phyloP scores from a whole-genome alignment of 2,888 invertebrate genomes.

The Troglohyphantes excavatus region DNA sequence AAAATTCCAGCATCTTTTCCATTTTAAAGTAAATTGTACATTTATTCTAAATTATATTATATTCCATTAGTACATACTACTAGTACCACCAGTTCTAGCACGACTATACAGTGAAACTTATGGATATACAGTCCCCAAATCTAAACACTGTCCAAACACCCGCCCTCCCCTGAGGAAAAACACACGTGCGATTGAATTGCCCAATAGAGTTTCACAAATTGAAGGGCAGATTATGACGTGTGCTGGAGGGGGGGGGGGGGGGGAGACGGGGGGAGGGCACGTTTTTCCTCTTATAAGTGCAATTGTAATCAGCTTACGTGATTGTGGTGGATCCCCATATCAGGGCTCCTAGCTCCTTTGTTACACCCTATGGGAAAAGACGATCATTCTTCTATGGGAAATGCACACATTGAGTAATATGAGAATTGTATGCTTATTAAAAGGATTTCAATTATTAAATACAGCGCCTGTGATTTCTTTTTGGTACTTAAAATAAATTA shows the following conservation, averaged over 20 bases:
- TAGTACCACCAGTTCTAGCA: too few relatives aligned
- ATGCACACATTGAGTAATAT: background rate
- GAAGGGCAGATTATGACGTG: background rate
- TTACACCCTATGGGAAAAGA: background rate
- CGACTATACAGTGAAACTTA: too few relatives aligned
- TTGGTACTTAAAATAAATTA: too few relatives aligned
- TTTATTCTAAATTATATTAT: too few relatives aligned
- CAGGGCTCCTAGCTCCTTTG: background rate
- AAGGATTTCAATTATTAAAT: too few relatives aligned
- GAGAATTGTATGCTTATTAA: background rate
- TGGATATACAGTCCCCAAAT: background rate
- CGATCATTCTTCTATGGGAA: background rate
- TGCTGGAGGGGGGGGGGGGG: background rate
- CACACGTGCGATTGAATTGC: background rate
- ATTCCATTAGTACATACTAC: too few relatives aligned
- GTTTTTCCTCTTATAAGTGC: background rate
- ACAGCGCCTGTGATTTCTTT: too few relatives aligned
- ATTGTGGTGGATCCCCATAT: background rate
- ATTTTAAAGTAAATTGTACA: too few relatives aligned
- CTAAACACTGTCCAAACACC: background rate
- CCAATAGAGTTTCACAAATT: slow-evolving; percentile 1
- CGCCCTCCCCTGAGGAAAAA: background rate
- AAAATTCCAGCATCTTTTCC: too few relatives aligned
- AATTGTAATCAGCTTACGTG: background rate
- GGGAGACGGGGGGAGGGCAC: too few relatives aligned